Base-by-base conservation (phyloP, 2,888 invertebrate species). In the Scelioninae gen. 1 region DNA sequence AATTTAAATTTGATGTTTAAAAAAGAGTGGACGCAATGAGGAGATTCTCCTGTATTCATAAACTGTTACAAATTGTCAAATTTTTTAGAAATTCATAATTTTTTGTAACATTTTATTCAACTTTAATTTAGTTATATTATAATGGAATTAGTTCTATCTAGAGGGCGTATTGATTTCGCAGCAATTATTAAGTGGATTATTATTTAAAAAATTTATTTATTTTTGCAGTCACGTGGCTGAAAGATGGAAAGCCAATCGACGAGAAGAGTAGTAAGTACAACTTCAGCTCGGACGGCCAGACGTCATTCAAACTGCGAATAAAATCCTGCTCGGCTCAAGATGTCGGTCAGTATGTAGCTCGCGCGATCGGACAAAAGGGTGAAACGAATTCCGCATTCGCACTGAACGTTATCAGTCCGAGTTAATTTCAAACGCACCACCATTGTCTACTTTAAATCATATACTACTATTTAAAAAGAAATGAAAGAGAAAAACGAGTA, bases 231-330 rank as follows among this genome's bases (percentile, higher is more conserved):
- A 93, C 93, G 84, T 98, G 98, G 98, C 93, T 97, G 90, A 98
- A 98, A 93, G 98, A 98, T 93, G 97, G 97, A 88, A 97, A 97
- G 91, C 95, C 96, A 72, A 95, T 98, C 87, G 96, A 97, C 91
- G 97, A 98, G 91, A 94, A 94, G 58, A 94, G 95, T 87, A 93
- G 95, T 78, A 95, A 96, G 91, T 97, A 96, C 92, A 95, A 96
- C 90, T 96, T 97, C 93, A 96, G 95, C 81, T 96, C 96, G 92
- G 96, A 97, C 90, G 96, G 95, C 87, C 95, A 96, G 87, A 95
- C 95, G 88, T 95, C 95, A 85, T 97, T 96, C 93, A 94, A 95
- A 69, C 94, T 98, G 82, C 95, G 96, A 92, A 96, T 98, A 86
- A 94, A 95, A 86, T 94, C 95, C 87, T 95, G 96, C 92, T 94